Evolutionary conservation across 2,113 vertebrate species (phyloP).

Genomic region (Nycticryphes semicollaris): DNA sequence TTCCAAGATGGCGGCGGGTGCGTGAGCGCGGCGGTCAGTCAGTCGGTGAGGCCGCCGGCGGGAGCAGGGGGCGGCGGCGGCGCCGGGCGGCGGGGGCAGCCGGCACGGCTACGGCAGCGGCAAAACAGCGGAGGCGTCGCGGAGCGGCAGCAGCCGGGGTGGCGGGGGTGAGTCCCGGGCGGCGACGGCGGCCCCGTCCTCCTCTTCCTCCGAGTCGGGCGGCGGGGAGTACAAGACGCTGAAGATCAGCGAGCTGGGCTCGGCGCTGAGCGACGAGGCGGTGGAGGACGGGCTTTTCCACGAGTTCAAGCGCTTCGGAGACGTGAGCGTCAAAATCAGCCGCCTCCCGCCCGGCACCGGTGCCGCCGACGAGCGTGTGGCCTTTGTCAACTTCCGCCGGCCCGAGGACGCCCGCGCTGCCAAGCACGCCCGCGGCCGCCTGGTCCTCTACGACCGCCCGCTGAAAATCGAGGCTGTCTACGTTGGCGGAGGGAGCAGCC

Average conservation of each 20-base stretch:
- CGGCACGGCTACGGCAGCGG: conserved; percentile 77
- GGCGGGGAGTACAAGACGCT: conserved; percentile 93
- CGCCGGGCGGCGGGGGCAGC: conserved; percentile 60
- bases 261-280: conserved; percentile 92
- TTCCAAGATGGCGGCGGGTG: conserved; percentile 80
- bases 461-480: conserved; percentile 94
- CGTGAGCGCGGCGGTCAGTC: conserved; percentile 71
- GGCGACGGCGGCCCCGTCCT: conserved; percentile 15
- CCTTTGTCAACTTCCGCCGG: conserved; percentile 93
- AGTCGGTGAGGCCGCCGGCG: conserved; percentile 53
- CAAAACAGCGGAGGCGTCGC: conserved; percentile 70
- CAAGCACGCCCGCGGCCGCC: conserved; percentile 89
- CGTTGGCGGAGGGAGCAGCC: conserved; percentile 75
- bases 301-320: conserved; percentile 95
- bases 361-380: conserved; percentile 85
- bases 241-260: conserved; percentile 94
- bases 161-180: conserved; percentile 73
- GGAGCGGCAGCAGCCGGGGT: conserved; percentile 78
- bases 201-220: conserved; percentile 32
- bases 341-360: conserved; percentile 76
- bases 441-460: conserved; percentile 92
- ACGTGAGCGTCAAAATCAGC: conserved; percentile 95
- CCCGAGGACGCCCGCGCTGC: conserved; percentile 92
- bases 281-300: conserved; percentile 97
- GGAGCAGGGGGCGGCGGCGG: conserved; percentile 34